phyloP scores from a whole-genome alignment of 2,113 vertebrate genomes.

The Pachypanchax playfairii region DNA sequence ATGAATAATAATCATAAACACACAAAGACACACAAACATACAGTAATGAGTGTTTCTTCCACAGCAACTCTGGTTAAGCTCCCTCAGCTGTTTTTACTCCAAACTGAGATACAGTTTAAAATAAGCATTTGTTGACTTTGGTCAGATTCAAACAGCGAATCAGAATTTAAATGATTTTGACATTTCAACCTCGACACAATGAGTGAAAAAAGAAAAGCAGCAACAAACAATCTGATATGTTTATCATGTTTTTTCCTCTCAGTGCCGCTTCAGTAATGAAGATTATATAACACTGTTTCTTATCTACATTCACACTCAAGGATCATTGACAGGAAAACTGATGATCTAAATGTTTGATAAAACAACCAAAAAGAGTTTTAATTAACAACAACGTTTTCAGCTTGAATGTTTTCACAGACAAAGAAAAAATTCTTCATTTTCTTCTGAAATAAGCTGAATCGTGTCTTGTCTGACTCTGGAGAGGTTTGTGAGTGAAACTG shows the following conservation, averaged over 20 bases:
- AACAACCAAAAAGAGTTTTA: no score
- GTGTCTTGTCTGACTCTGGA: no score
- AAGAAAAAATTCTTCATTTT: no score
- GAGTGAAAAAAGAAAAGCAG: neutral
- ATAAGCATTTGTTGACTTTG: constrained; percentile 43
- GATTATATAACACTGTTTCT: neutral
- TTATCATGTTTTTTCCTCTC: no score
- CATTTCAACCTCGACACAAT: constrained; percentile 18
- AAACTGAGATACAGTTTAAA: constrained; percentile 50
- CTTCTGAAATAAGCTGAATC: no score
- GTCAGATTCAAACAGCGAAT: constrained; percentile 30
- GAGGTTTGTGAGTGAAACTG: no score
- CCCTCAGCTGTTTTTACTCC: constrained; percentile 63
- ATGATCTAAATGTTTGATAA: neutral
- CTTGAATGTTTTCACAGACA: no score
- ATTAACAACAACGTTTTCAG: no score
- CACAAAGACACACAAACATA: constrained; percentile 48
- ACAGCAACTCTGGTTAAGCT: constrained; percentile 62
- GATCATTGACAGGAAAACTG: no score
- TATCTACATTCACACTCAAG: neutral
- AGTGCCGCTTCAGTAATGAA: neutral
- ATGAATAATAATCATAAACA: constrained; percentile 75
- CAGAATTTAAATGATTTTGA: constrained; percentile 43
- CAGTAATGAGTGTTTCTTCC: constrained; percentile 67
- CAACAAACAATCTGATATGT: neutral